A percentile compares a stretch with the other conserved stretches of the same genome.
phyloP scores from a whole-genome alignment of 2,888 invertebrate species.

The Diarsia rubi region DNA sequence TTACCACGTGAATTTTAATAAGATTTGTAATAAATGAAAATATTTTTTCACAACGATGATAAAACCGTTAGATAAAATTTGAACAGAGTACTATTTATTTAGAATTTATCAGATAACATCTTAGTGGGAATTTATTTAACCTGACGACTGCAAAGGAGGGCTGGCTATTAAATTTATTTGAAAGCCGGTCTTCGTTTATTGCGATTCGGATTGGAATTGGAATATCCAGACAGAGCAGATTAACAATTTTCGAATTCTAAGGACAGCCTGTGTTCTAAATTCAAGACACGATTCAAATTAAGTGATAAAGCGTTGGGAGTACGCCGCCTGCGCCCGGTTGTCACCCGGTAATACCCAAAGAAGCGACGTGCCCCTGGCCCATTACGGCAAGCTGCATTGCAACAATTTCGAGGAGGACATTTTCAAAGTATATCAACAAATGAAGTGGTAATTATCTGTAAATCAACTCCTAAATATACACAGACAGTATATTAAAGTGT shows the following conservation, averaged over 20 bases:
- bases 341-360: slow-evolving; percentile 79
- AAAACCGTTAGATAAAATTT: slow-evolving; percentile 60
- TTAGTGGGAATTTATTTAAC: slow-evolving; percentile 67
- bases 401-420: slow-evolving; percentile 65
- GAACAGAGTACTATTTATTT: slow-evolving; percentile 63
- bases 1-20: slow-evolving; percentile 68
- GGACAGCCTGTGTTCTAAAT: slow-evolving; percentile 77
- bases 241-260: slow-evolving; percentile 76
- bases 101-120: slow-evolving; percentile 65
- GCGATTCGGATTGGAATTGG: slow-evolving; percentile 68
- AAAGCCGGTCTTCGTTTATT: slow-evolving; percentile 67
- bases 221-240: slow-evolving; percentile 72
- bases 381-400: slow-evolving; percentile 70
- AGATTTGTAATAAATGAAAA: slow-evolving; percentile 62
- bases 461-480: slow-evolving; percentile 48
- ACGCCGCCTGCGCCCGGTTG: slow-evolving; percentile 79
- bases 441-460: slow-evolving; percentile 57
- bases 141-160: slow-evolving; percentile 63
- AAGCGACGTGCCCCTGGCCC: slow-evolving; percentile 73
- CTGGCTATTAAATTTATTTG: slow-evolving; percentile 71
- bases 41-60: slow-evolving; percentile 54
- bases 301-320: slow-evolving; percentile 86
- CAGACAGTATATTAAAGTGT: slow-evolving; percentile 28
- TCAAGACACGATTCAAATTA: slow-evolving; percentile 88
- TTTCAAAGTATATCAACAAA: slow-evolving; percentile 57